Percentiles rank a stretch among this genome's conserved stretches.
Conservation (phyloP, 2,888 invertebrate species). For the Drosophila algonquin region DNA sequence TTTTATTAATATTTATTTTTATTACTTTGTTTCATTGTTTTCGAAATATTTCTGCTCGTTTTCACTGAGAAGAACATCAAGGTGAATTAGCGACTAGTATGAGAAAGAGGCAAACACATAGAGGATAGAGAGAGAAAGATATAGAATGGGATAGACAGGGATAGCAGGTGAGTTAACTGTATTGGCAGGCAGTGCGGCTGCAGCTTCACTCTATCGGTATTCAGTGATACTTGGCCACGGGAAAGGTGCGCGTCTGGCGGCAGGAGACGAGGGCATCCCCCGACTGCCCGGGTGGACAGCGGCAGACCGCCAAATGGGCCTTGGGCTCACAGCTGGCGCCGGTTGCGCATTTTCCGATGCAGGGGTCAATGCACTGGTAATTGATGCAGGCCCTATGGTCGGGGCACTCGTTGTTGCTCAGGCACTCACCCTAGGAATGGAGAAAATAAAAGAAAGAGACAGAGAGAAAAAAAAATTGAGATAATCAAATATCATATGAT, state of each 20-base stretch:
- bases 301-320: conserved; percentile 92
- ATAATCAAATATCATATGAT: too few relatives aligned
- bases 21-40: conserved; percentile 18
- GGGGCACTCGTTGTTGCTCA: conserved; percentile 90
- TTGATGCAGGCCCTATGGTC: conserved; percentile 91
- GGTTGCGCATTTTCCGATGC: conserved; percentile 90
- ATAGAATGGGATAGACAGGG: neutral
- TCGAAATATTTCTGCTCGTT: conserved; percentile 6
- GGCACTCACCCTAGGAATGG: conserved; percentile 89
- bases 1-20: conserved; percentile 19
- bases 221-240: conserved; percentile 82
- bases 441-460: neutral
- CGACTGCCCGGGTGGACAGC: conserved; percentile 88
- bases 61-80: conserved; percentile 11
- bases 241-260: conserved; percentile 83
- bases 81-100: conserved; percentile 44
- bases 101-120: conserved; percentile 5
- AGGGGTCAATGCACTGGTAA: conserved; percentile 90
- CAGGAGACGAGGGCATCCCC: conserved; percentile 87
- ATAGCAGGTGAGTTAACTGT: conserved; percentile 1
- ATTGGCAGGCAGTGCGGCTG: conserved; percentile 71
- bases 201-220: conserved; percentile 1
- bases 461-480: neutral
- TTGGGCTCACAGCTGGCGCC: conserved; percentile 91
- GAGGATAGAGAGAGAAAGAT: neutral